Evolutionary conservation across 1,140 invertebrate genomes (phyloP), one percentile per base, ranked within the genome.

Genomic region (Subanguina moxae): DNA sequence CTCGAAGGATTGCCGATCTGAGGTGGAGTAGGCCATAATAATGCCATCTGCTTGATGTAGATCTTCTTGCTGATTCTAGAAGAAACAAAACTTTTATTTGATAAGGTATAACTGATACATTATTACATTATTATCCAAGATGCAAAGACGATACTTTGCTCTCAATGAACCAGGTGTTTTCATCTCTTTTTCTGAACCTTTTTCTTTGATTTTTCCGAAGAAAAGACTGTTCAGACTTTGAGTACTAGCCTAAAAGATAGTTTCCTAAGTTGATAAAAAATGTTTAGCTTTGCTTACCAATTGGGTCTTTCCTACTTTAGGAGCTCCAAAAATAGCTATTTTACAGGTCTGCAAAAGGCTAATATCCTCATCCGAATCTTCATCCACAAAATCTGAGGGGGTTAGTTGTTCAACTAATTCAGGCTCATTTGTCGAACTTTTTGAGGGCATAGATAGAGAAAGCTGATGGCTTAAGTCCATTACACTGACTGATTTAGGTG

Each of bases 81-180:
- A 52, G 3, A 52, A 21, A 8, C n/a, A 45, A 13, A n/a, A 13
- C 11, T 13, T 13, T 45, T 45, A 13, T 45, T 45, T 11, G 43
- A 45, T 45, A 45, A 45, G n/a, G n/a, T n/a, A n/a, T n/a, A n/a
- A n/a, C n/a, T n/a, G n/a, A n/a, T n/a, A n/a, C n/a, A n/a, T n/a
- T n/a, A 45, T 45, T 15, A 52, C 48, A 52, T 52, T 52, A 52
- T 52, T 52, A 25, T 52, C 48, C 48, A 52, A 25, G 15, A 52
- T 52, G 15, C 48, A 52, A 3, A 52, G 15, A 21, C 48, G 48
- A 15, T 52, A 52, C 15, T 52, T 52, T 19, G 48, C 48, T 52
- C 23, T 52, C 8, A 52, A 25, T 5, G n/a, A 19, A 52, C 23
- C 48, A 19, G 23, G 3, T 19, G 48, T 7, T 1, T 19, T 21